Base-by-base conservation (phyloP, 2,797 vertebrate genomes). In the Aldrovandia affinis region DNA sequence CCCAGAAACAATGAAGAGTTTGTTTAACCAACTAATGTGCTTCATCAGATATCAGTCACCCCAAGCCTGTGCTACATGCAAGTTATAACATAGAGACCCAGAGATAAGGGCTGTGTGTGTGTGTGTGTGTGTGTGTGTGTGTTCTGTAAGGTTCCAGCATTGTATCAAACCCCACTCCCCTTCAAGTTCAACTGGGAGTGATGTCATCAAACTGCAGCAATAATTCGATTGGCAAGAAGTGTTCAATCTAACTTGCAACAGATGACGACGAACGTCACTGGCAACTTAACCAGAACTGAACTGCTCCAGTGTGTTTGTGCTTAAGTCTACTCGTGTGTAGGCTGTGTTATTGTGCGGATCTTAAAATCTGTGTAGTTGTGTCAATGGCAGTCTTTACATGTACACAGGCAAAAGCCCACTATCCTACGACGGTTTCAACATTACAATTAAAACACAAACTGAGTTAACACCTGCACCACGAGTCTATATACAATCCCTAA, bases 41-140 rank as follows among this genome's bases (percentile, higher is more conserved):
- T 33, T 33, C 83, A 79, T 85, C 80, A 6, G 82, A 86, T 83
- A 78, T 83, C 42, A 65, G 84, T 88, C 84, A 85, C 78, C 80
- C 59, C n/a, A 44, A 0, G 15, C 88, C 70, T 70, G 83, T 42
- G 70, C 65, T 77, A 79, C 25, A 73, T 86, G 78, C 65, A 80
- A 82, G 83, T 73, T 85, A 30, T 86, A 80, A 85, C 84, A n/a
- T 78, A 25, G 36, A 42, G 18, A 12, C 70, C 65, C 65, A 15
- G 30, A 4, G 33, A n/a, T n/a, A n/a, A n/a, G n/a, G n/a, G n/a
- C n/a, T 50, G 20, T 2, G 30, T 12, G 28, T 68, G 1, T 28
- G 6, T 12, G 20, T 15, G 33, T 50, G 20, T 2, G 30, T 12
- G 28, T 68, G 1, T 28, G 6, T 12, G 20, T 52, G 59, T 79